Evolutionary conservation across 2,113 vertebrate species (phyloP).

Genomic region (Laterallus jamaicensis): DNA sequence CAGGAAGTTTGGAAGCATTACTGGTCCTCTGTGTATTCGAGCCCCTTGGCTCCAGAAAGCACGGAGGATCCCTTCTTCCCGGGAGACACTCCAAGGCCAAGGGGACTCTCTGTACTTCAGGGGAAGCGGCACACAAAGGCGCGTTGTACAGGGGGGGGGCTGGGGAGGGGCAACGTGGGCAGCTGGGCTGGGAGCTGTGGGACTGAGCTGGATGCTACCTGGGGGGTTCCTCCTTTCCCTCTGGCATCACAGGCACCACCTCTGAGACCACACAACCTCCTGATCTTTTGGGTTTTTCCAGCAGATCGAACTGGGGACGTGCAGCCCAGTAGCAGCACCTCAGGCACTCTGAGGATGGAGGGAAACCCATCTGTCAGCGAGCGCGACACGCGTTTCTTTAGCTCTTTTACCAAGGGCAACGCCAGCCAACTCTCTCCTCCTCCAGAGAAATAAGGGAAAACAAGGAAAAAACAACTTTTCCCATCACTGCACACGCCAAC

Average conservation of each 20-base stretch:
- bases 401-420: background rate
- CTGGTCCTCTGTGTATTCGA: background rate
- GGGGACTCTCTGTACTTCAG: background rate
- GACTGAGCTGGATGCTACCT: background rate
- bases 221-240: background rate
- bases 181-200: background rate
- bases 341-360: background rate
- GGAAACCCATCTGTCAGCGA: background rate
- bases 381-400: background rate
- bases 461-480: background rate
- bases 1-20: conserved; percentile 6
- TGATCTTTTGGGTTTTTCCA: background rate
- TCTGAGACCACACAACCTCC: background rate
- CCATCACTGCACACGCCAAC: background rate
- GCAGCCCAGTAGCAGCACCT: background rate
- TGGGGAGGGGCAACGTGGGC: background rate
- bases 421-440: background rate
- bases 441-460: background rate
- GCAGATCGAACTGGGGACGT: background rate
- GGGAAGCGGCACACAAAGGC: conserved; percentile 10
- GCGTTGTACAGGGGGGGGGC: background rate
- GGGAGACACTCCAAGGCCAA: conserved; percentile 33
- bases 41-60: background rate
- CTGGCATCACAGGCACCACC: background rate
- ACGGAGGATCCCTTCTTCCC: conserved; percentile 2